Evolutionary conservation across 1,140 invertebrate genomes (phyloP).

Genomic region (Cherax quadricarinatus): DNA sequence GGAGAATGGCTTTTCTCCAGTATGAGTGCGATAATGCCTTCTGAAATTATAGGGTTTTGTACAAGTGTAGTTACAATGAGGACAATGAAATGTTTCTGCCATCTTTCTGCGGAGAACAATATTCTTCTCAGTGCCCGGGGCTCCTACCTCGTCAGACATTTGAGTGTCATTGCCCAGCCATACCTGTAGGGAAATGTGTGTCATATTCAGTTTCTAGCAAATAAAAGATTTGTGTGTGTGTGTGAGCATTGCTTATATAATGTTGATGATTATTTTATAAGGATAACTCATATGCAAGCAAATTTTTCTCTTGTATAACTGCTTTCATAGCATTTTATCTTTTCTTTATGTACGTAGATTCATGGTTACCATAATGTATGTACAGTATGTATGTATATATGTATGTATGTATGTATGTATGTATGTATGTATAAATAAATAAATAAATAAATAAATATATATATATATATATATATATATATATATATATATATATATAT

Average conservation of each 20-base stretch:
- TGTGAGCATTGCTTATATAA: too few species aligned
- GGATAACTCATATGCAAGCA: too few species aligned
- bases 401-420: neutral
- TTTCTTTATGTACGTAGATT: neutral
- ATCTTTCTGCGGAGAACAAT: neutral
- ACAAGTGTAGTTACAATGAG: slow-evolving; percentile 35
- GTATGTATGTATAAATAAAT: too few species aligned
- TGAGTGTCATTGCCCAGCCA: slow-evolving; percentile 46
- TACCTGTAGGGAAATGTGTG: slow-evolving; percentile 43
- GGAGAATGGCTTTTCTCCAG: slow-evolving; percentile 67
- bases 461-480: slow-evolving; percentile 1
- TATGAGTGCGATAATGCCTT: slow-evolving; percentile 67
- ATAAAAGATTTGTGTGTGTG: too few species aligned
- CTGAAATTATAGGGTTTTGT: slow-evolving; percentile 50
- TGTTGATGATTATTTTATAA: too few species aligned
- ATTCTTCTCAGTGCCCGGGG: neutral
- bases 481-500: slow-evolving; percentile 6
- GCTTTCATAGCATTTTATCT: neutral
- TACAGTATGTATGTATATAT: neutral
- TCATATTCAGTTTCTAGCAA: slow-evolving; percentile 15
- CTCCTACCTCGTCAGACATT: slow-evolving; percentile 31
- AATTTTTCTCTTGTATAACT: too few species aligned
- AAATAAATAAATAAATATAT: neutral
- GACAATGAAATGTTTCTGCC: slow-evolving; percentile 4
- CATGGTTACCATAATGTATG: neutral